These are phyloP conservation scores for Athetis lepigone DNA, from an alignment of 2,888 invertebrate species.

Conservation along the genomic window DNA sequence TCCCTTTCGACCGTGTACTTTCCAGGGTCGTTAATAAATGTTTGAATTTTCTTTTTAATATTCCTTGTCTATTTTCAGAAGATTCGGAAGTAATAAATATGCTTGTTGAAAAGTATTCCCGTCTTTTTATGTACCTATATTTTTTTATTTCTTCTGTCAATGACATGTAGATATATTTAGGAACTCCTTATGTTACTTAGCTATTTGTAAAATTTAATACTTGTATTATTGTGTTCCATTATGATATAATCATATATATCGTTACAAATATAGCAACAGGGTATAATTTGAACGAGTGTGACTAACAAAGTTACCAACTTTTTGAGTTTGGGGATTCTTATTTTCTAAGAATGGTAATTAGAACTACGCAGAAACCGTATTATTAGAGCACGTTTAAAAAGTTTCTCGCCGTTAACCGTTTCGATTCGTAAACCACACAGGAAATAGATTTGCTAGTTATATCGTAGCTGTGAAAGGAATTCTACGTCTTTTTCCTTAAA, in stretches of 20 bases:
- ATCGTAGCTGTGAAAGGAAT: slow-evolving; percentile 38
- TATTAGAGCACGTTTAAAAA: not conserved
- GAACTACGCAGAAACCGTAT: not conserved
- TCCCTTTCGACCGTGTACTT: not conserved
- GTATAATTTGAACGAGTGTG: no score
- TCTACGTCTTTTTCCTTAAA: slow-evolving; percentile 33
- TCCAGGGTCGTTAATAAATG: not conserved
- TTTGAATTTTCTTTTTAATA: not conserved
- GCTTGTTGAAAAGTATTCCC: not conserved
- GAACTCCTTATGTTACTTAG: not conserved
- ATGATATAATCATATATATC: not conserved
- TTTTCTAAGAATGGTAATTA: not conserved
- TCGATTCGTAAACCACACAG: slow-evolving; percentile 27
- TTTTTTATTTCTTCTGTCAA: no score
- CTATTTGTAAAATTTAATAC: not conserved
- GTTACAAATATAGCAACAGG: no score
- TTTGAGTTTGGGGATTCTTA: not conserved
- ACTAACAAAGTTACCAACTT: no score
- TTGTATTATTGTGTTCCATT: not conserved
- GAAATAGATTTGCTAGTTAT: slow-evolving; percentile 44
- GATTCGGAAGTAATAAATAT: slow-evolving; percentile 11
- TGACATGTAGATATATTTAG: slow-evolving; percentile 3
- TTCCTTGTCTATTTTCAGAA: slow-evolving; percentile 9
- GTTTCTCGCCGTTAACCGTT: slow-evolving; percentile 3
- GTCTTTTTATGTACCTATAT: slow-evolving; percentile 4